Base-by-base conservation (phyloP, 2,797 vertebrate species). In the Clarias pachynema region DNA sequence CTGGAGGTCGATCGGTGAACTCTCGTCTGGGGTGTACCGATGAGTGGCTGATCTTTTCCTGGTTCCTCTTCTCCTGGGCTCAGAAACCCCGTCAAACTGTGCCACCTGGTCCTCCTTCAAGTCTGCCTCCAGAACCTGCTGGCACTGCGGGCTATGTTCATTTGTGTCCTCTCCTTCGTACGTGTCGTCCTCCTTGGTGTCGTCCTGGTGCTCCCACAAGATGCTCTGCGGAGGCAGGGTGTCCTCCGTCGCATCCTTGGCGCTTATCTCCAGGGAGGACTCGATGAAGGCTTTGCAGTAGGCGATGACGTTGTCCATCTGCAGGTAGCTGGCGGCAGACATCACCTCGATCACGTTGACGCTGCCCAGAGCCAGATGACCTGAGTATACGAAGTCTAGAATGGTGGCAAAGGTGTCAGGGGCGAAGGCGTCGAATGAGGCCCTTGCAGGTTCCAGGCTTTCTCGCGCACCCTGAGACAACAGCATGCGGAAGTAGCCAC, bases 241-340 rank as follows among this genome's bases (percentile, higher is more conserved):
- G n/a, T 93, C 91, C 10, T 95, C 94, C 9, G 57, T 95, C 93
- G 62, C 94, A 29, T 96, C 96, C 86, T 96, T 96, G 70, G 94
- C 95, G 0, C 97, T 98, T 89, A 99, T 99, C 90, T 99, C 98
- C 91, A 99, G 90, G 0, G 98, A 99, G 0, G 98, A 99, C 89
- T 99, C 99, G 56, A 99, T 99, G 90, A 99, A 99, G 57, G 97
- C 96, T 91, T 99, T 99, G 88, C 98, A 99, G 77, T 98, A 98
- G 1, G 93, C 96, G 89, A 99, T 99, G 66, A 99, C 97, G 0
- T 97, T 97, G 2, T 98, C 99, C 97, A 99, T 99, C 94, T 99
- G 98, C 89, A 99, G 93, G 72, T 98, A 99, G 92, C 98, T 99
- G 65, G 98, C 98, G 0, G 98, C 98, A 0, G 98, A 99, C 98